Conservation (phyloP, 1,140 invertebrate genomes). For the Proales similis region DNA sequence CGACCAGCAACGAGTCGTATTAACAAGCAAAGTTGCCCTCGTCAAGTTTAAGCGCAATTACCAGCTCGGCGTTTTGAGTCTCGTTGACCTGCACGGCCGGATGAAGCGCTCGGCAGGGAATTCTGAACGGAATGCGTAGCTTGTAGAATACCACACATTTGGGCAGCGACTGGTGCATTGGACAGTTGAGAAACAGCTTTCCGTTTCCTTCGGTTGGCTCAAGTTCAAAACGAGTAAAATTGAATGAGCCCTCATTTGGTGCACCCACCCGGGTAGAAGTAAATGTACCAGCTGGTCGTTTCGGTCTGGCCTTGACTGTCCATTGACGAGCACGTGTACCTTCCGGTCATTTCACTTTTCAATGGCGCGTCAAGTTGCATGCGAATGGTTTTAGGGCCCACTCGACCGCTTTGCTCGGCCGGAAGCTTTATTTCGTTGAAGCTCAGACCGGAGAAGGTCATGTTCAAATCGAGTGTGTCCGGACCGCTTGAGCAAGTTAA, state of each 20-base stretch:
- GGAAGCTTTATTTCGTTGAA: too few species aligned
- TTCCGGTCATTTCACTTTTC: neutral
- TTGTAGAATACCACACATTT: constrained; percentile 3
- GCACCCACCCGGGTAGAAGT: constrained; percentile 30
- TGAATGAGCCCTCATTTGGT: neutral
- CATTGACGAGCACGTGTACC: neutral
- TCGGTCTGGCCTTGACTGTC: neutral
- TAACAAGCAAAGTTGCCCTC: neutral
- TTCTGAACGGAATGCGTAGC: constrained; percentile 1
- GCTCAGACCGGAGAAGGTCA: too few species aligned
- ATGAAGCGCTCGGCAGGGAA: constrained; percentile 22
- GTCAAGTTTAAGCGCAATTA: too few species aligned
- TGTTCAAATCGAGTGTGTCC: too few species aligned
- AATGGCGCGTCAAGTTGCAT: constrained; percentile 1
- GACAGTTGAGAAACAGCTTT: constrained; percentile 12
- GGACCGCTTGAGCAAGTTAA: too few species aligned
- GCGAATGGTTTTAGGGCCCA: too few species aligned
- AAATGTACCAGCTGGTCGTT: constrained; percentile 2
- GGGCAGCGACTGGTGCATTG: neutral
- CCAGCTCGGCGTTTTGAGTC: neutral
- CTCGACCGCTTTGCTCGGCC: too few species aligned
- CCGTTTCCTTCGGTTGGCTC: constrained; percentile 11
- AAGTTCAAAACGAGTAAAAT: constrained; percentile 1
- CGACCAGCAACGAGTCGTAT: too few species aligned
- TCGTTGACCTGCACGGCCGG: neutral